These are phyloP conservation scores for Eurystomus glaucurus DNA, from an alignment of 2,797 vertebrate species.

Conservation along the genomic window DNA sequence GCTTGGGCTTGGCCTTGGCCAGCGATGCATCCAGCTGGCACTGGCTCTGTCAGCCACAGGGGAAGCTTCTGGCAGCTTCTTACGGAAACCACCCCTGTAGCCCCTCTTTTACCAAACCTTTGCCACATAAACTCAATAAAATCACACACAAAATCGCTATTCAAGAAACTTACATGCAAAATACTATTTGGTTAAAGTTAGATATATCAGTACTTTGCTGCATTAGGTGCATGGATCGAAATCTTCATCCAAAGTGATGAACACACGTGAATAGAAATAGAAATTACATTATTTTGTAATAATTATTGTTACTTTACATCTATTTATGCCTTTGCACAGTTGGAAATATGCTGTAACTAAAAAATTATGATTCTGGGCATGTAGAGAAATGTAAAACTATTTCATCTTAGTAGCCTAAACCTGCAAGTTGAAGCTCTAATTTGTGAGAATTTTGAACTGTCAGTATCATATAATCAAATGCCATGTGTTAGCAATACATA, in stretches of 20 bases:
- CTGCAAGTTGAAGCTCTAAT: background rate
- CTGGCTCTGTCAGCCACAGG: fast-evolving
- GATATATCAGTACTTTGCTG: background rate
- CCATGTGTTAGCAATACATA: background rate
- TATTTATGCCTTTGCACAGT: background rate
- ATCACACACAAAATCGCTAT: background rate
- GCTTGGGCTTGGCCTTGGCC: background rate
- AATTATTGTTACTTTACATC: background rate
- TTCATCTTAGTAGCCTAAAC: background rate
- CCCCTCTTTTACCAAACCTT: too few relatives aligned
- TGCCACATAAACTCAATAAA: background rate
- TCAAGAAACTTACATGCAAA: background rate
- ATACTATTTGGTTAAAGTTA: background rate
- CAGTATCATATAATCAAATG: background rate
- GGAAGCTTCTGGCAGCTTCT: too few relatives aligned
- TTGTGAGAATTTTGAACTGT: background rate
- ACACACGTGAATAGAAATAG: background rate
- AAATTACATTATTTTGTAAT: background rate
- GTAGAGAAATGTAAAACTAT: background rate
- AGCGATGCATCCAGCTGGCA: background rate
- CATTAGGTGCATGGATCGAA: background rate
- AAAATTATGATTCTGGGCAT: background rate
- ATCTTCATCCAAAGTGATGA: background rate
- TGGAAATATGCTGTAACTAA: background rate
- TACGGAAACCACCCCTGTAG: too few relatives aligned